Evolutionary conservation across 1,140 invertebrate species (phyloP).

Genomic region (Aporrectodea caliginosa): DNA sequence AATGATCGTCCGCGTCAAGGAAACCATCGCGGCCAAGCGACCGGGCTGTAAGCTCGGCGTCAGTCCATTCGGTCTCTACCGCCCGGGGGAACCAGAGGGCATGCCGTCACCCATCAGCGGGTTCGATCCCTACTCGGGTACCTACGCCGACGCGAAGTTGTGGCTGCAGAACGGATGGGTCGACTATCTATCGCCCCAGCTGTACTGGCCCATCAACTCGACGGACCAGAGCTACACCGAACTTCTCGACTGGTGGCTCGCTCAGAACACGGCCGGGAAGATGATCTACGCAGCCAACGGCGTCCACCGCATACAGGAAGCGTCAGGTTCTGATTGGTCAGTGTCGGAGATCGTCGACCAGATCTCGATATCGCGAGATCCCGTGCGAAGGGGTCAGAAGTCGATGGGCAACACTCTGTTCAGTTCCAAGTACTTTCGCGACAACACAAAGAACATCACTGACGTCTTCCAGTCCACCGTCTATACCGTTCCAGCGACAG

Average conservation of each 20-base stretch:
- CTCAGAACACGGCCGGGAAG: constrained; percentile 30
- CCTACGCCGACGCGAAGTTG: constrained; percentile 46
- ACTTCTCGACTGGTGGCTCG: constrained; percentile 48
- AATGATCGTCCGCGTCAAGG: constrained; percentile 39
- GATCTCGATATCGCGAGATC: constrained; percentile 38
- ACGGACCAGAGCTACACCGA: constrained; percentile 45
- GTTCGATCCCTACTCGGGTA: constrained; percentile 40
- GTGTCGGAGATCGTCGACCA: constrained; percentile 42
- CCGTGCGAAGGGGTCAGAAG: constrained; percentile 4
- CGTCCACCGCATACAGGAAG: constrained; percentile 35
- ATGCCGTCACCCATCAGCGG: constrained; percentile 42
- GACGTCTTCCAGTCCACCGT: constrained; percentile 35
- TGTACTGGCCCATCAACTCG: constrained; percentile 50
- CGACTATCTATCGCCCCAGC: constrained; percentile 48
- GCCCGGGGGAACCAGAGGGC: constrained; percentile 36
- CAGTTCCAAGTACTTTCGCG: constrained; percentile 44
- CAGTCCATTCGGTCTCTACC: constrained; percentile 52
- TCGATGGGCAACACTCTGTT: constrained; percentile 45
- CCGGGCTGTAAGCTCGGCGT: constrained; percentile 45
- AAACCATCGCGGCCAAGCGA: constrained; percentile 37
- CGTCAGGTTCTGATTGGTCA: constrained; percentile 42
- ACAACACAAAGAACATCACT: constrained; percentile 41
- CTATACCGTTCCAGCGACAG: constrained; percentile 36
- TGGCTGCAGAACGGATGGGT: constrained; percentile 49
- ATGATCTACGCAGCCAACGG: constrained; percentile 43